These are phyloP conservation scores for Trisateles emortualis DNA, from an alignment of 2,888 invertebrate species.

Conservation along the genomic window DNA sequence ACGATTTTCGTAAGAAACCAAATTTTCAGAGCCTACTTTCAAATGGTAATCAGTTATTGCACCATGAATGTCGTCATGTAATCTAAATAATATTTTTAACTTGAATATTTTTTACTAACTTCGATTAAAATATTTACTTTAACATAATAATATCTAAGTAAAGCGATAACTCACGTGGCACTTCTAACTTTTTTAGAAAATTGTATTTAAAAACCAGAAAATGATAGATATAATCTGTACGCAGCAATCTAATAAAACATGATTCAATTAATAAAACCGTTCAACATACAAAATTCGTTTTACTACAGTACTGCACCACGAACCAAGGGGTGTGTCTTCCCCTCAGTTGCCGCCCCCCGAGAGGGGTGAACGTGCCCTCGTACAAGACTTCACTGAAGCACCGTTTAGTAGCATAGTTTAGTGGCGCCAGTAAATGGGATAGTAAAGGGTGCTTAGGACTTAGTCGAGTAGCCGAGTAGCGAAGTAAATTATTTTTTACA, in stretches of 20 bases:
- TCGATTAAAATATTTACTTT: too few relatives aligned
- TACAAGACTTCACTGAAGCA: slow-evolving; percentile 64
- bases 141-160: too few relatives aligned
- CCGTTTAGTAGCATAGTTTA: slow-evolving; percentile 52
- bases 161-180: too few relatives aligned
- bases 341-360: slow-evolving; percentile 66
- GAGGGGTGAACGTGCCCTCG: slow-evolving; percentile 66
- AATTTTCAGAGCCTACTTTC: too few relatives aligned
- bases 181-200: too few relatives aligned
- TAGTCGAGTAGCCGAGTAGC: background rate
- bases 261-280: background rate
- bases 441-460: slow-evolving; percentile 1
- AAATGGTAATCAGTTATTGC: too few relatives aligned
- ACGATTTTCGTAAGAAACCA: too few relatives aligned
- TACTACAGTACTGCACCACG: slow-evolving; percentile 62
- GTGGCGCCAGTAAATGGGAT: slow-evolving; percentile 26
- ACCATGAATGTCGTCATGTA: too few relatives aligned
- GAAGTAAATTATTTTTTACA: background rate
- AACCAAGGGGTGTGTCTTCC: slow-evolving; percentile 80
- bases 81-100: too few relatives aligned
- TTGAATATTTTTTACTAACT: too few relatives aligned
- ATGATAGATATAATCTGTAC: too few relatives aligned
- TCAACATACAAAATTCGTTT: slow-evolving; percentile 17
- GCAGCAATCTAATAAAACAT: background rate
- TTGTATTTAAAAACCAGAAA: too few relatives aligned